Percentiles rank a stretch among this genome's conserved stretches.
Conservation (phyloP, 2,888 invertebrate species). For the Polydrusus pterygomalis region DNA sequence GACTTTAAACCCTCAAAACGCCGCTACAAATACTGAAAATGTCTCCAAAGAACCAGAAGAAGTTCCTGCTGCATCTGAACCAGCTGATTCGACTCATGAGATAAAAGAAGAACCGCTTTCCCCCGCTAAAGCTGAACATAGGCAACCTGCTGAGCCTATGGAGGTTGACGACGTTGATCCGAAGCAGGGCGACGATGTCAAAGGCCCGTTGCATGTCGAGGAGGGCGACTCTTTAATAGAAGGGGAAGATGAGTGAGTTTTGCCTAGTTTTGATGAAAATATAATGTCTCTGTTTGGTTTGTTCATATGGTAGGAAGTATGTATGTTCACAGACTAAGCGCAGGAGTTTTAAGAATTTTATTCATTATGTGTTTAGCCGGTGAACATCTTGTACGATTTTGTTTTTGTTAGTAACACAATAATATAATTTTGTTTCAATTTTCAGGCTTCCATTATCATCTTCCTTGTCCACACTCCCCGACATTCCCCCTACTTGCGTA, state of each 20-base stretch:
- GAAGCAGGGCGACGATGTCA: background rate
- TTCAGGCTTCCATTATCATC: slow-evolving; percentile 51
- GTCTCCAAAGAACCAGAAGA: background rate
- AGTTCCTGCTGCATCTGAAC: background rate
- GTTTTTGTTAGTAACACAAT: slow-evolving; percentile 10
- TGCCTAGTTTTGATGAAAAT: background rate
- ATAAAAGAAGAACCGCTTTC: slow-evolving; percentile 39
- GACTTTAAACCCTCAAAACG: slow-evolving; percentile 56
- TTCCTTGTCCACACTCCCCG: slow-evolving; percentile 24
- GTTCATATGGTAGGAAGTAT: background rate
- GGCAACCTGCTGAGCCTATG: slow-evolving; percentile 58
- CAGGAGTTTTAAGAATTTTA: too few relatives aligned
- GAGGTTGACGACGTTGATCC: slow-evolving; percentile 53
- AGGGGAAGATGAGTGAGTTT: slow-evolving; percentile 40
- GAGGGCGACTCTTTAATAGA: background rate
- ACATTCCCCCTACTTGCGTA: slow-evolving; percentile 43
- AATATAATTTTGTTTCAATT: slow-evolving; percentile 52
- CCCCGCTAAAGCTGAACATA: slow-evolving; percentile 57
- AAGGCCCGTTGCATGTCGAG: slow-evolving; percentile 22
- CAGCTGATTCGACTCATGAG: background rate
- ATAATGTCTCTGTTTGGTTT: too few relatives aligned
- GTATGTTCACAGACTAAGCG: background rate
- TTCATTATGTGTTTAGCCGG: background rate
- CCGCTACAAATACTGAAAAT: background rate
- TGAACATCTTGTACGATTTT: background rate